phyloP scores from a whole-genome alignment of 2,113 vertebrate genomes.

The Meleagris gallopavo region DNA sequence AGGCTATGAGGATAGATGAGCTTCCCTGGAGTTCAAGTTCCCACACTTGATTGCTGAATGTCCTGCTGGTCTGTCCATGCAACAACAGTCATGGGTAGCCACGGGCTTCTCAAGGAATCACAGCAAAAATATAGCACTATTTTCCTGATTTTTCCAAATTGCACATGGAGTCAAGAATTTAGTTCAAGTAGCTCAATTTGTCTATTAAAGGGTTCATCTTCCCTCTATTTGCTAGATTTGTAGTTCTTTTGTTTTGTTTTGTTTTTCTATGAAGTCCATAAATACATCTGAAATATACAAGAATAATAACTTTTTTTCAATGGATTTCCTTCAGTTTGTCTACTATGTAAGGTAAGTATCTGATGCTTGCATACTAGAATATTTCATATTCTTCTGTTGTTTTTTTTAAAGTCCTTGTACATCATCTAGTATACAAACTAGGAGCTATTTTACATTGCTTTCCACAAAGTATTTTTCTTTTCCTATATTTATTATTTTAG shows the following conservation, averaged over 20 bases:
- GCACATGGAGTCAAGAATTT: neutral
- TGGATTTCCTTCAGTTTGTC: neutral
- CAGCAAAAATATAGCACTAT: rapidly evolving
- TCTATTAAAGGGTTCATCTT: neutral
- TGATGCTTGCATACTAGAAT: neutral
- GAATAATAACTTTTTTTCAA: neutral
- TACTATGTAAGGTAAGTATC: neutral
- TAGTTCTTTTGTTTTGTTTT: no score
- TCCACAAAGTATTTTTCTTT: conserved; percentile 13
- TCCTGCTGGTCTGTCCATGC: neutral
- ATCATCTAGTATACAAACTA: neutral
- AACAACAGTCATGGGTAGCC: rapidly evolving
- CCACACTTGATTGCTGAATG: neutral
- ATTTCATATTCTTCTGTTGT: neutral
- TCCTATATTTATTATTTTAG: conserved; percentile 41
- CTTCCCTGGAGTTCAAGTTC: neutral
- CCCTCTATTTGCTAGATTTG: neutral
- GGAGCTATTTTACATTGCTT: neutral
- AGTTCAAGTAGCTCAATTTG: neutral
- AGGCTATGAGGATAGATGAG: neutral
- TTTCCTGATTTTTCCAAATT: neutral
- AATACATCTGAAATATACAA: neutral
- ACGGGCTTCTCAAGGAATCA: neutral
- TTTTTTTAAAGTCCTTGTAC: neutral
- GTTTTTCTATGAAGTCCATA: neutral